Percentiles rank a stretch among this genome's conserved stretches.
These are phyloP conservation scores for Andricus grossulariae DNA, from an alignment of 1,140 invertebrate genomes.

Conservation along the genomic window DNA sequence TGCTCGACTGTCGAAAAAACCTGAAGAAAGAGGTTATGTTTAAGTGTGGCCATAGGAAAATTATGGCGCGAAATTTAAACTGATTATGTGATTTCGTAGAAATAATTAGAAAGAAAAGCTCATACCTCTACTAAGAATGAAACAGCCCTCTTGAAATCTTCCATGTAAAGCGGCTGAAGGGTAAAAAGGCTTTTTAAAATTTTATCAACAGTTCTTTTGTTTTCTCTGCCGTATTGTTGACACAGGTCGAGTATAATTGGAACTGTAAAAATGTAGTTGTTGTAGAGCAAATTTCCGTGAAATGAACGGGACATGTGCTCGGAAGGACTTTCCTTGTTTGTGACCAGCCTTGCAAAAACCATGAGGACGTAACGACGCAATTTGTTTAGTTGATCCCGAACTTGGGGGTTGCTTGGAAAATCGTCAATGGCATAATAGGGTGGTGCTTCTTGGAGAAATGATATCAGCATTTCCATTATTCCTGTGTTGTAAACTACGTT, in stretches of 20 bases:
- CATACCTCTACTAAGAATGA: constrained; percentile 73
- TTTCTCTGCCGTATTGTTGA: constrained; percentile 83
- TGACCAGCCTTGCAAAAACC: constrained; percentile 83
- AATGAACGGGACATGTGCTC: constrained; percentile 81
- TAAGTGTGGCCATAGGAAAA: background rate
- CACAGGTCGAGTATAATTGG: constrained; percentile 88
- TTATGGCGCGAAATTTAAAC: too few relatives aligned
- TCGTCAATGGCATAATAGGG: constrained; percentile 80
- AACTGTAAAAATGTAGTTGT: constrained; percentile 88
- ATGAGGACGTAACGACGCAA: constrained; percentile 81
- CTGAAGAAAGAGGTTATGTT: constrained; percentile 49
- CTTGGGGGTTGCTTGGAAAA: constrained; percentile 71
- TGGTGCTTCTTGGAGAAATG: constrained; percentile 84
- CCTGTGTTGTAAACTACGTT: constrained; percentile 83
- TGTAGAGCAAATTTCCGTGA: constrained; percentile 84
- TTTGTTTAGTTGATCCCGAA: constrained; percentile 73
- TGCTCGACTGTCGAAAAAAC: constrained; percentile 61
- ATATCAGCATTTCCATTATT: constrained; percentile 81
- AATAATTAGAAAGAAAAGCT: constrained; percentile 33
- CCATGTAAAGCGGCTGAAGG: constrained; percentile 85
- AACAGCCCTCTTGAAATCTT: constrained; percentile 80
- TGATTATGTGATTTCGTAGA: constrained; percentile 26
- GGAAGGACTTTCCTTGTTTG: constrained; percentile 83
- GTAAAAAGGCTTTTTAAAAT: constrained; percentile 82
- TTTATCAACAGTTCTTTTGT: constrained; percentile 78